Base-by-base conservation (phyloP, 2,888 invertebrate species). In the Acrobasis suavella region DNA sequence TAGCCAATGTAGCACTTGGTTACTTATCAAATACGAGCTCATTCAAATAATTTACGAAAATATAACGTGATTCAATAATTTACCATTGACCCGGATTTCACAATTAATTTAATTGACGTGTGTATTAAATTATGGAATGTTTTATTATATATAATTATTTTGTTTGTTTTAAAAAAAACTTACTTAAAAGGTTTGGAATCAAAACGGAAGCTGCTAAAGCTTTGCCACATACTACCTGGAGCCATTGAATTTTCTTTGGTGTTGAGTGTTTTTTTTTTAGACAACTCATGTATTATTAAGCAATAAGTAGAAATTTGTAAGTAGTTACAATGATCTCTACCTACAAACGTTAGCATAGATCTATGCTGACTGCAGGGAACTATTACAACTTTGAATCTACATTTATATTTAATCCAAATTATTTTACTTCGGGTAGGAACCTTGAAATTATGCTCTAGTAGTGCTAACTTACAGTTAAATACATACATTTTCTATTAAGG, bases 361-460 rank as follows among this genome's bases (percentile, higher is more conserved):
- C 32, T 72, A 73, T 78, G 76, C 78, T 83, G 89, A 89, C 89
- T 78, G 77, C 77, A 85, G 89, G 89, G 89, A 89, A 88, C 85
- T 83, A 81, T 79, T 78, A 73, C 67, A 74, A 73, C 78, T 77
- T 76, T 73, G 72, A 74, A 72, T 79, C 82, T 86, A 86, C 76
- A 80, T 81, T 83, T 84, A 78, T 77, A 80, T 83, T 83, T 63
- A 55, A 67, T 71, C 74, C 67, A 78, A 76, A 75, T 73, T 77
- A 76, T 78, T 82, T 81, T 80, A 76, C 77, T 83, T 87, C 78
- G 87, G 86, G 85, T 91, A 91, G 91, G 91, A 91, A 91, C 91
- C 87, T 82, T 90, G 82, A 81, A 83, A 83, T 86, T 83, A 89
- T 79, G 64, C 59, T 72, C 66, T 68, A 68, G 69, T 69, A 73